These are phyloP conservation scores for Microctonus brassicae DNA, from an alignment of 2,888 invertebrate genomes.

Conservation along the genomic window DNA sequence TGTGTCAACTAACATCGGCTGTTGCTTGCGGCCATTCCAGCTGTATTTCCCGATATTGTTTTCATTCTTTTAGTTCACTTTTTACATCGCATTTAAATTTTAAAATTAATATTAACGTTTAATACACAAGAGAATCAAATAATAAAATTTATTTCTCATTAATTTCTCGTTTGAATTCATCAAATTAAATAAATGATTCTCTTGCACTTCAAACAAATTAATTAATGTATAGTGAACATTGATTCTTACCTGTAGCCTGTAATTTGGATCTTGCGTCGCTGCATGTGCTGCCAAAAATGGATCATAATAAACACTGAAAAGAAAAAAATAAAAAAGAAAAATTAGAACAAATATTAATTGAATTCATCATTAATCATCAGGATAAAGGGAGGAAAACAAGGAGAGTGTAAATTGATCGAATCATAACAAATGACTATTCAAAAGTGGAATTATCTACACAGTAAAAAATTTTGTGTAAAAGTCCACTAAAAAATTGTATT, in stretches of 20 bases:
- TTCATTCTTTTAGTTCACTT: slow-evolving; percentile 20
- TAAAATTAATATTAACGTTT: not conserved
- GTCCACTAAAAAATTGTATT: no score
- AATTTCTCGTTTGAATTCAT: not conserved
- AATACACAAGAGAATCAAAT: slow-evolving; percentile 2
- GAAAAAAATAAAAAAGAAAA: slow-evolving; percentile 53
- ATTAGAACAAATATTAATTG: not conserved
- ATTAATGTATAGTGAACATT: not conserved
- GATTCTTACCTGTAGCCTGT: slow-evolving; percentile 87
- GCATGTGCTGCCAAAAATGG: slow-evolving; percentile 92
- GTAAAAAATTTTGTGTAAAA: no score
- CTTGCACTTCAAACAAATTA: not conserved
- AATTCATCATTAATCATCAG: not conserved
- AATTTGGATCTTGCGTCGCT: slow-evolving; percentile 84
- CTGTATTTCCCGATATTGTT: slow-evolving; percentile 50
- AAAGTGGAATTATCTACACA: not conserved
- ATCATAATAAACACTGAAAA: slow-evolving; percentile 92
- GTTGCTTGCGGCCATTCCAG: slow-evolving; percentile 69
- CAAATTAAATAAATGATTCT: not conserved
- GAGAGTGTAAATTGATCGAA: not conserved
- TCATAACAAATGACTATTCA: not conserved
- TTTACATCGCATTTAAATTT: slow-evolving; percentile 7
- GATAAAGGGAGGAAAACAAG: not conserved
- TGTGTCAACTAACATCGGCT: slow-evolving; percentile 66
- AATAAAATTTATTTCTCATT: not conserved